Evolutionary conservation across 2,797 vertebrate species (phyloP), one percentile per base, ranked within the genome.

Genomic region (Labroides dimidiatus): DNA sequence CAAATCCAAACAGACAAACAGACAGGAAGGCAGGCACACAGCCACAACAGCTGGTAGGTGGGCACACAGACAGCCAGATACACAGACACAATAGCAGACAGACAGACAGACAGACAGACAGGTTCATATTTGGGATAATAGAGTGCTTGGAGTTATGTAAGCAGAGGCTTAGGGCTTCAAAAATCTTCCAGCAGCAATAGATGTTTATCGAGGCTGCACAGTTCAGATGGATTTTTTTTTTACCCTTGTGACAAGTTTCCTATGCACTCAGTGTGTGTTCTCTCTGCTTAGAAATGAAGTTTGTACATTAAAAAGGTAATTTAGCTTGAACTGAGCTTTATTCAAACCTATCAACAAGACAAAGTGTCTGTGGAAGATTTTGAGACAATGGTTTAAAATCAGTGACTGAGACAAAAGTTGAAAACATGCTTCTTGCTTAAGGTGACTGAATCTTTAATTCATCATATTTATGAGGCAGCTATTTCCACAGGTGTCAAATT

Each of bases 1-100:
- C 73, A 90, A 90, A 91, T 90, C 85, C 70, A 86, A 89, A 77
- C 72, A 77, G 86, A 84, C 85, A 84, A 61, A 83, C 78, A 85
- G 78, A 75, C 72, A 83, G 64, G 67, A 79, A 75, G 69, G 72
- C 67, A 77, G 73, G 68, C 53, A 13, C 64, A 76, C 60, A 84
- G 67, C 77, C 60, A 44, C 41, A 85, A 77, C 78, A 84, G 86
- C 78, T 85, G 80, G 73, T 81, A 73, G 75, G 73, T 68, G 67
- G 70, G 64, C 71, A 82, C 3, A 37, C 64, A 70, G 71, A 72
- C 72, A 66, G 68, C 77, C 56, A n/a, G n/a, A n/a, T n/a, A 64
- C 49, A 50, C 47, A 67, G 51, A 67, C 41, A 54, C n/a, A n/a
- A n/a, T n/a, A 64, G 50, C 52, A 73, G 33, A 54, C 16, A 79